Evolutionary conservation across 2,797 vertebrate species (phyloP), one percentile per base, ranked within the genome.

Genomic region (Babyrousa celebensis): DNA sequence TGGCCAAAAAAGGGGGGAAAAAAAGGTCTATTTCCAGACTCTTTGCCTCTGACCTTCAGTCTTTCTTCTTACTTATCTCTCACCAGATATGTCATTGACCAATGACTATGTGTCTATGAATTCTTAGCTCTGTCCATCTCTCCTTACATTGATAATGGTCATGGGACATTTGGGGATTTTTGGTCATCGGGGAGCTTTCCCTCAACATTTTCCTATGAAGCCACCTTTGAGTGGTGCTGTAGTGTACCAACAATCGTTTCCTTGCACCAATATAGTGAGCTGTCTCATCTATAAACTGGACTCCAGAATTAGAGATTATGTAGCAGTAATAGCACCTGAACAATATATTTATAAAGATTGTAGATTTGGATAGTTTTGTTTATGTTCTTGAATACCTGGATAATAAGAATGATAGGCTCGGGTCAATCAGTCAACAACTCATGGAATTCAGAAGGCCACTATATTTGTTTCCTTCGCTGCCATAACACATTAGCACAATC

Each of bases 381-480:
- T 79, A 58, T 85, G 88, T 91, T 43, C 52, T 40, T 89, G 12
- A 89, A 27, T 74, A n/a, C 7, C 12, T 67, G 74, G 20, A 80
- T 58, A 75, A 56, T 83, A 84, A 89, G 25, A 85, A 79, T 85
- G 12, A 29, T n/a, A 88, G 23, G 12, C n/a, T 91, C 40, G 77
- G 56, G 21, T 62, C 5, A 77, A 14, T 27, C 43, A 71, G 29
- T 63, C 63, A 79, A 82, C 20, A 94, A 68, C 27, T 65, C 32
- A 84, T 52, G 12, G 25, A 88, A 84, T 84, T 68, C 70, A 91
- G 60, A 85, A 56, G 11, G 29, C 12, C 43, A 86, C 27, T 29
- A 4, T 60, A 68, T 67, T 74, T 17, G 2, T 91, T 94, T 60
- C 72, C n/a, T 82, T 68, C 7, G 10, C 40, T 86, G 0, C 25